Conservation (phyloP, 2,888 invertebrate species). For the Leptarthrus brevirostris region DNA sequence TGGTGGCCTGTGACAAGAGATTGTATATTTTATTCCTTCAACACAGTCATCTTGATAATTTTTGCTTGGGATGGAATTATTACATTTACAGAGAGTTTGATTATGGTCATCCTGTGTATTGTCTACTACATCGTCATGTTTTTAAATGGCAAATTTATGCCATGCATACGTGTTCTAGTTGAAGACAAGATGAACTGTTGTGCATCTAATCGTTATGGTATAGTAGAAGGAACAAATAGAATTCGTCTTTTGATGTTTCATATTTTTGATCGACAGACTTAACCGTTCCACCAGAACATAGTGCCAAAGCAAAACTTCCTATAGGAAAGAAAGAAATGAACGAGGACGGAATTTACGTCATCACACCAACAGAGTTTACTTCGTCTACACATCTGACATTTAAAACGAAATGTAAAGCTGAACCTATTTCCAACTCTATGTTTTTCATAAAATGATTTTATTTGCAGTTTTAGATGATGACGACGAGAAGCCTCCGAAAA, state of each 20-base stretch:
- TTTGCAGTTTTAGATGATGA: constrained; percentile 4
- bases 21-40: constrained; percentile 79
- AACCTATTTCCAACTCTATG: neutral
- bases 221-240: neutral
- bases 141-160: constrained; percentile 71
- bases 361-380: constrained; percentile 59
- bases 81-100: constrained; percentile 82
- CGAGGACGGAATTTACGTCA: constrained; percentile 62
- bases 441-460: neutral
- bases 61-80: constrained; percentile 84
- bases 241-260: too few relatives aligned
- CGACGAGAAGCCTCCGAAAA: constrained; percentile 53
- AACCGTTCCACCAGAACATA: constrained; percentile 65
- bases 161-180: constrained; percentile 63
- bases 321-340: constrained; percentile 51
- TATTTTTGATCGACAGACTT: too few relatives aligned
- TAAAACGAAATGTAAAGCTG: constrained; percentile 17
- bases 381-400: constrained; percentile 14
- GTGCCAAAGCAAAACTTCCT: constrained; percentile 65
- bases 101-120: constrained; percentile 79
- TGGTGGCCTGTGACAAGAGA: constrained; percentile 87
- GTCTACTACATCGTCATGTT: constrained; percentile 81
- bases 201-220: constrained; percentile 65
- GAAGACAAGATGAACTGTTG: constrained; percentile 66
- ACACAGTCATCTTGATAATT: constrained; percentile 76